These are phyloP conservation scores for Sebastes hubbsi DNA, from an alignment of 2,797 vertebrate species.

Conservation along the genomic window DNA sequence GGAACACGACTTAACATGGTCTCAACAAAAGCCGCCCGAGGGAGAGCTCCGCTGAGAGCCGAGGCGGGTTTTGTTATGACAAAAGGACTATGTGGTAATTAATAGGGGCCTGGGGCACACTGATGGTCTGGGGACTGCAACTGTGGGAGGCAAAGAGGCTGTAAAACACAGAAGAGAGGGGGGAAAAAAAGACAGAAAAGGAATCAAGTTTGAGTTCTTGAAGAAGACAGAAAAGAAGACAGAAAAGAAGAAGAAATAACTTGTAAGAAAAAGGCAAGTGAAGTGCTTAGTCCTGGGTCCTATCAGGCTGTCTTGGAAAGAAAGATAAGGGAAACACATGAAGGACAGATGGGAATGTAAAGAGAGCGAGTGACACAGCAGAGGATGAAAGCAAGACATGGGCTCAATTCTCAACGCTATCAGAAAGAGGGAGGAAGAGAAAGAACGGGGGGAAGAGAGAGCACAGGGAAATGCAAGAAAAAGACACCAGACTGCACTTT, in stretches of 20 bases:
- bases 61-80: slow-evolving; percentile 34
- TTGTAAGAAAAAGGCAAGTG: neutral
- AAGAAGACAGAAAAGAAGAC: neutral
- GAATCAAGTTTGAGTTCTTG: slow-evolving; percentile 1
- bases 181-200: neutral
- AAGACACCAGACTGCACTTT: neutral
- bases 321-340: slow-evolving; percentile 38
- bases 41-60: slow-evolving; percentile 18
- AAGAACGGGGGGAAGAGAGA: neutral
- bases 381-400: slow-evolving; percentile 35
- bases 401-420: slow-evolving; percentile 31
- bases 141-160: slow-evolving; percentile 34
- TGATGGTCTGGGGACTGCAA: slow-evolving; percentile 32
- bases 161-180: neutral
- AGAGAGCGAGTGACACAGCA: slow-evolving; percentile 40
- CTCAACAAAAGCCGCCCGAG: slow-evolving; percentile 26
- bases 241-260: neutral
- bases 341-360: slow-evolving; percentile 37
- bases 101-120: slow-evolving; percentile 41
- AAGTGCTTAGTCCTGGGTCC: slow-evolving; percentile 19
- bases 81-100: slow-evolving; percentile 58
- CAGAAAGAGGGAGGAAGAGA: neutral
- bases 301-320: slow-evolving; percentile 6
- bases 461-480: neutral
- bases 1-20: slow-evolving; percentile 26